A percentile compares a stretch with the other conserved stretches of the same genome.
Conservation (phyloP, 2,797 vertebrate species). For the Ceryle rudis region DNA sequence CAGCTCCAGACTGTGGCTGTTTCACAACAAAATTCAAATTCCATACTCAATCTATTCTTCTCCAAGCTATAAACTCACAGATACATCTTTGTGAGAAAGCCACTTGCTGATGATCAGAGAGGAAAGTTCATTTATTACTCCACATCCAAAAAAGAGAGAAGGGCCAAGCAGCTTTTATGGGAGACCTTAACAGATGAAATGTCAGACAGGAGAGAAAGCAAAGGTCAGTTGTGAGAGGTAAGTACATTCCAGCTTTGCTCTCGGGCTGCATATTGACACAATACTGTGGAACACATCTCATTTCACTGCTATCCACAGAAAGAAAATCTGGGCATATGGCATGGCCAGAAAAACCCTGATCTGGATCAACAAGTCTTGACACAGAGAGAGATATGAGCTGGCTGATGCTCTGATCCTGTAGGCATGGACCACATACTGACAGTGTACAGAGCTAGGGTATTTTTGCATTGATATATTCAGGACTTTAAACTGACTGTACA, state of each 20-base stretch:
- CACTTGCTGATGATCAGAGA: not conserved
- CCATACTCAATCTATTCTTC: not conserved
- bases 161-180: not conserved
- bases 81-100: not conserved
- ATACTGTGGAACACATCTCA: rapidly evolving
- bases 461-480: not conserved
- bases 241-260: not conserved
- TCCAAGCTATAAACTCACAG: not conserved
- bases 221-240: not conserved
- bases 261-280: not conserved
- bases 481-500: not conserved
- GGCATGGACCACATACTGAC: not conserved
- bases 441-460: not conserved
- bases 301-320: not conserved
- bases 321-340: not conserved
- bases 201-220: not conserved
- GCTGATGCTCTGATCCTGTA: not conserved
- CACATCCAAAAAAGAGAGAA: not conserved
- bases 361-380: not conserved
- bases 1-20: not conserved
- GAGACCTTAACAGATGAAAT: not conserved
- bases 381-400: not conserved
- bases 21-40: not conserved
- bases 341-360: not conserved
- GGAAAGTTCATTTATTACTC: not conserved